A percentile compares a stretch with the other conserved stretches of the same genome.
Evolutionary conservation across 2,888 invertebrate genomes (phyloP).

Genomic region (Cephus sareptanus): DNA sequence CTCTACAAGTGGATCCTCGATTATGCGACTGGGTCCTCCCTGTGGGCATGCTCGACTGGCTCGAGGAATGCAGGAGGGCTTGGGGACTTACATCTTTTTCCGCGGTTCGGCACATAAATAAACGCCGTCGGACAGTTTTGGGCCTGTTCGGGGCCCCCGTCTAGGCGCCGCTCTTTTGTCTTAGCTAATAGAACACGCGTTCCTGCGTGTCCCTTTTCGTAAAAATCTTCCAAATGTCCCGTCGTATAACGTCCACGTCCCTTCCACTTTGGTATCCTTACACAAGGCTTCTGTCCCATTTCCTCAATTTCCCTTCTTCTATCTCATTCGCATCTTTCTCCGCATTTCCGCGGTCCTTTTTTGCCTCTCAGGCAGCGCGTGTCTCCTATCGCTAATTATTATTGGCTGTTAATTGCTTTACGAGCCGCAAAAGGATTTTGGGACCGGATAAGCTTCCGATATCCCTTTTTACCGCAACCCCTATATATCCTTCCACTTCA

Average conservation of each 20-base stretch:
- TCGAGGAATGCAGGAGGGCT: slow-evolving; percentile 54
- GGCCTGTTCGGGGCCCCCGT: slow-evolving; percentile 40
- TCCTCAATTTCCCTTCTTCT: slow-evolving; percentile 11
- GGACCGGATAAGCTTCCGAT: slow-evolving; percentile 28
- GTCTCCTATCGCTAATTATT: slow-evolving; percentile 46
- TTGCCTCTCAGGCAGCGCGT: slow-evolving; percentile 4
- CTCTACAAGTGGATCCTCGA: slow-evolving; percentile 37
- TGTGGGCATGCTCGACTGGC: slow-evolving; percentile 49
- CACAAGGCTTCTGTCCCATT: slow-evolving; percentile 11
- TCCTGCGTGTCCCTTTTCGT: slow-evolving; percentile 59
- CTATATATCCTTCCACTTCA: neutral
- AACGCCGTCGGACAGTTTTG: slow-evolving; percentile 58
- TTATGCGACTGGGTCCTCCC: slow-evolving; percentile 49
- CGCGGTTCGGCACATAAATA: slow-evolving; percentile 63
- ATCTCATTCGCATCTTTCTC: slow-evolving; percentile 25
- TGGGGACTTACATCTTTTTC: slow-evolving; percentile 65
- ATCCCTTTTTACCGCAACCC: neutral
- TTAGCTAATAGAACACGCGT: slow-evolving; percentile 65
- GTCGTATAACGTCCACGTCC: slow-evolving; percentile 59
- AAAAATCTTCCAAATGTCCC: slow-evolving; percentile 62
- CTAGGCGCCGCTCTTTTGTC: slow-evolving; percentile 66
- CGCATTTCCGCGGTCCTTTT: slow-evolving; percentile 10
- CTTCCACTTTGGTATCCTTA: slow-evolving; percentile 22
- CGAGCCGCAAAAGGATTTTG: slow-evolving; percentile 34
- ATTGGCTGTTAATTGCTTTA: slow-evolving; percentile 58